Base-by-base conservation (phyloP, 2,888 invertebrate genomes). In the Zaprionus lineosus region DNA sequence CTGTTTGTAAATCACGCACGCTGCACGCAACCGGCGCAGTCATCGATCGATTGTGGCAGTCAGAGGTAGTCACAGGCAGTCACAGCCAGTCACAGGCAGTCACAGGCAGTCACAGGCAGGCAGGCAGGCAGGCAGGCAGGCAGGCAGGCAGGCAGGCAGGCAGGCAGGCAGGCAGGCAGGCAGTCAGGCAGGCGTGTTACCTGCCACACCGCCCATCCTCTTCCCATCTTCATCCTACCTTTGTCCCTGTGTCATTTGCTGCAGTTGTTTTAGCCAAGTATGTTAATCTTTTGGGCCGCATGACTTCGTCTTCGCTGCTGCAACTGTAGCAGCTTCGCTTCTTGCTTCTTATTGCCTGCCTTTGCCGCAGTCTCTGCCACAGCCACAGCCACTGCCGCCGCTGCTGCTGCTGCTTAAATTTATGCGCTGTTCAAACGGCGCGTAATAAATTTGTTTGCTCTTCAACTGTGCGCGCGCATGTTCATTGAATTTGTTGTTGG, bases 351-450 rank as follows among this genome's bases (percentile, higher is more conserved):
- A n/a, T n/a, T n/a, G n/a, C n/a, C n/a, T 37, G 39, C n/a, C 7
- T 8, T 14, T 37, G 33, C 33, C 5, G 26, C 15, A 43, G 48
- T 12, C 8, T 15, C 18, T 26, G 28, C n/a, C n/a, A n/a, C n/a
- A n/a, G n/a, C n/a, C n/a, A n/a, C n/a, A n/a, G n/a, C n/a, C n/a
- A n/a, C 46, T 39, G 40, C 15, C 15, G 24, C 44, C 41, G 31
- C 43, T 57, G 46, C 44, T 39, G 48, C 16, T 26, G 31, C 39
- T 51, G 60, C 53, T 72, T 73, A 83, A 83, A 83, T 83, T 83
- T 86, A 83, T 86, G 87, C 86, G 83, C 87, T 83, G 83, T 86
- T 86, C 83, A 86, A 83, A 86, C 82, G 83, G 87, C 87, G 83
- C 83, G 83, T 86, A 83, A 83, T 83, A 83, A 83, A 83, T 83